These are phyloP conservation scores for Lithobates sylvaticus DNA, from an alignment of 2,797 vertebrate genomes.

Conservation along the genomic window DNA sequence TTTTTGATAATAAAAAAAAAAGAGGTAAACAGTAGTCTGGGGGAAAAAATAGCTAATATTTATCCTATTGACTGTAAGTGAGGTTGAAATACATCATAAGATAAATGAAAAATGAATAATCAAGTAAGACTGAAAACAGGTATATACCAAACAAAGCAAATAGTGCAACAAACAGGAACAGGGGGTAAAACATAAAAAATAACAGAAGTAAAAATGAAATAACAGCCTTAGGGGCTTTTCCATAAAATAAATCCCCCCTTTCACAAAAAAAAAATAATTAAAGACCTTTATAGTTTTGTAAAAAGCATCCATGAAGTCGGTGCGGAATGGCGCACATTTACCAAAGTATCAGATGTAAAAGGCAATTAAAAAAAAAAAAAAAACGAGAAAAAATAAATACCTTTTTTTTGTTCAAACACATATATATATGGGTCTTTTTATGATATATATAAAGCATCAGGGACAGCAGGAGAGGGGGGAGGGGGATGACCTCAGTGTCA, in stretches of 20 bases:
- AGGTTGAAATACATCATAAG: constrained; percentile 8
- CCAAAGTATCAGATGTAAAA: too few species aligned
- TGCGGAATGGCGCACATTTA: too few species aligned
- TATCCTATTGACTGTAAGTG: background rate
- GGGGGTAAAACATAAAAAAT: background rate
- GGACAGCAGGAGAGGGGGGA: constrained; percentile 58
- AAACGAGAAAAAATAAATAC: background rate
- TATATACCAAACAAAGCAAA: background rate
- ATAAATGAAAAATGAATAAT: background rate
- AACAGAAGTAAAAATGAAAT: background rate
- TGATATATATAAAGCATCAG: constrained; percentile 56
- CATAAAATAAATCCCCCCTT: background rate
- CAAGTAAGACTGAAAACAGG: background rate
- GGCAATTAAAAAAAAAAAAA: background rate
- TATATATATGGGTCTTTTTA: constrained; percentile 35
- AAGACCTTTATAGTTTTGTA: too few species aligned
- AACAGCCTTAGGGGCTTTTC: background rate
- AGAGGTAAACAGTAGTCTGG: too few species aligned
- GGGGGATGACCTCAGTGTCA: constrained; percentile 60
- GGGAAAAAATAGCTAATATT: background rate
- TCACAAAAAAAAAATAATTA: background rate
- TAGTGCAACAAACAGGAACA: background rate
- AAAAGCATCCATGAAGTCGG: too few species aligned
- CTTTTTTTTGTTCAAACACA: constrained; percentile 1
- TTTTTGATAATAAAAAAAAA: too few species aligned